phyloP scores from a whole-genome alignment of 2,797 vertebrate genomes.

The Falco novaeseelandiae region DNA sequence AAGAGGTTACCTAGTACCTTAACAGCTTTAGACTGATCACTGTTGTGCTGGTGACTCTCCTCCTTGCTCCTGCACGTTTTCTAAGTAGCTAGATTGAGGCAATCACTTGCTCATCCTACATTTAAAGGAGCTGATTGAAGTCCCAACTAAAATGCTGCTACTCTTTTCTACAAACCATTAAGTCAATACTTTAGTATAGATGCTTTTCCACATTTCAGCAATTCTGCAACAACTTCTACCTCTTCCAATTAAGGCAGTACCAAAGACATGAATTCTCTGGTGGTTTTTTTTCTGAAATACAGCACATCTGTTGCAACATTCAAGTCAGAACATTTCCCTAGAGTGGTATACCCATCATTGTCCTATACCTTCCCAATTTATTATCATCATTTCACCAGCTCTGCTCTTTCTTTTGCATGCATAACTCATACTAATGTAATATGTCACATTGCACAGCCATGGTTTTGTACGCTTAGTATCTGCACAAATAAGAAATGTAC shows the following conservation, averaged over 20 bases:
- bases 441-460: slow-evolving; percentile 31
- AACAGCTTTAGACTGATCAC: background rate
- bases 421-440: slow-evolving; percentile 56
- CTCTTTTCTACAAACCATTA: background rate
- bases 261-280: background rate
- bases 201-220: background rate
- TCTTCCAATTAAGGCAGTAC: background rate
- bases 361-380: background rate
- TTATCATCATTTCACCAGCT: background rate
- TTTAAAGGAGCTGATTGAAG: background rate
- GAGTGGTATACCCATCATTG: background rate
- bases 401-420: background rate
- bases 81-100: background rate
- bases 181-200: background rate
- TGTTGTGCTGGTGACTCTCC: background rate
- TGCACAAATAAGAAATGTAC: slow-evolving; percentile 45
- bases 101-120: background rate
- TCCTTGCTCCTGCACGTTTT: background rate
- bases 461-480: slow-evolving; percentile 2
- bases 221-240: background rate
- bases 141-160: background rate
- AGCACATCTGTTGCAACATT: background rate
- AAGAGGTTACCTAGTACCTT: background rate
- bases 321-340: background rate
- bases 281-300: too few species aligned